A percentile compares a stretch with the other conserved stretches of the same genome.
These are phyloP conservation scores for Euphysa ruthae DNA, from an alignment of 30 jellyfish, hydroid and myxozoan species.

Conservation along the genomic window DNA sequence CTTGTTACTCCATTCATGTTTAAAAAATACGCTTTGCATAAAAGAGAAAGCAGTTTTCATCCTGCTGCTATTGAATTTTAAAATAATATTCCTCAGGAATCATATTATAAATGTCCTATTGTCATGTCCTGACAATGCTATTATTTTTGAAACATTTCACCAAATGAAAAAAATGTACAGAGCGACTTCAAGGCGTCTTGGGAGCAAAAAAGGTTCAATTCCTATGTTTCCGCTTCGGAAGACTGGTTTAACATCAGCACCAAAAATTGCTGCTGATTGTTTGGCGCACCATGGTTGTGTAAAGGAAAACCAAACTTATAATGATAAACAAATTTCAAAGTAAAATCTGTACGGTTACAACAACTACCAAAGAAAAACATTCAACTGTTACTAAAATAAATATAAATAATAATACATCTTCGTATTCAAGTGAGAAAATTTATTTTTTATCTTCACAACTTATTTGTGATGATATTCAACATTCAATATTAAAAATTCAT, in stretches of 20 bases:
- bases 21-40: not conserved
- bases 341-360: not conserved
- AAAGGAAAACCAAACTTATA: no score
- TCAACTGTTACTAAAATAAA: not conserved
- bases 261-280: no score
- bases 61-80: no score
- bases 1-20: not conserved
- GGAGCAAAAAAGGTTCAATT: slow-evolving; percentile 7
- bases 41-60: slow-evolving; percentile 12
- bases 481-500: no score
- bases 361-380: not conserved
- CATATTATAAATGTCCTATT: no score
- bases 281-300: no score
- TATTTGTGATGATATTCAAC: not conserved
- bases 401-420: not conserved
- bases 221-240: slow-evolving; percentile 8
- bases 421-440: not conserved
- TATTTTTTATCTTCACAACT: not conserved
- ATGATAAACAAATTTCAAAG: no score
- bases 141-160: no score
- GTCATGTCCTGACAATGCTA: no score
- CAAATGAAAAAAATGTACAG: slow-evolving; percentile 21
- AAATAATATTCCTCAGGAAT: no score
- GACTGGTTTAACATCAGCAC: slow-evolving; percentile 8
- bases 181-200: slow-evolving; percentile 23